Base-by-base conservation (phyloP, 2,113 vertebrate species). In the Sigmodon hispidus region DNA sequence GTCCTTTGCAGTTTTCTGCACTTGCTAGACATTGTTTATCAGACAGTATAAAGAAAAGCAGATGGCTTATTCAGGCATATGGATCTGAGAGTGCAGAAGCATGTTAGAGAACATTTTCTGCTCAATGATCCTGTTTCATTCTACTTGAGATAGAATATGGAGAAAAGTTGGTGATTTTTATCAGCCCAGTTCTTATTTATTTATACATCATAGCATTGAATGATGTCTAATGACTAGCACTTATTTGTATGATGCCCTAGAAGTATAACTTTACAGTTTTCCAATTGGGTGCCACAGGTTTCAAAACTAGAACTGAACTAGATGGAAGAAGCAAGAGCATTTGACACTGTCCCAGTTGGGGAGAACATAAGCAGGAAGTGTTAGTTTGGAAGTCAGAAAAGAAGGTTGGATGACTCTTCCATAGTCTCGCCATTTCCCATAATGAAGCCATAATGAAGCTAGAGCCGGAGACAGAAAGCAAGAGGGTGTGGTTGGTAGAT, bases 251-350 rank as follows among this genome's bases (percentile, higher is more conserved):
- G 29, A 24, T 90, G 15, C 2, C 55, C n/a, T 45, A 29, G 7
- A 55, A 81, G 34, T 48, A 48, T 80, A 89, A 87, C 86, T 94
- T 87, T 79, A 72, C 40, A 83, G 69, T 76, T 84, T 48, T 69
- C 55, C 4, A 83, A 67, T 72, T 77, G 69, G 52, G 19, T 7
- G 4, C 45, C 88, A 12, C 70, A 52, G 67, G 31, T 83, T 88
- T 94, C 77, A 61, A 43, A 10, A 55, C 67, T 77, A 55, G 73
- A 86, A 87, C 36, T 67, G 67, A 86, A 59, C 19, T 83, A 81
- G 76, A 40, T 0, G 57, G 80, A 89, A 93, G 61, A 22, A 72
- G 29, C 40, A 34, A 92, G 76, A 75, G 63, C 84, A 34, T 76
- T 59, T 40, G 57, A 61, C 45, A 9, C 45, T 63, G 43, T 29